Evolutionary conservation across 2,797 vertebrate species (phyloP), one percentile per base, ranked within the genome.

Genomic region (Melanotaenia boesemani): DNA sequence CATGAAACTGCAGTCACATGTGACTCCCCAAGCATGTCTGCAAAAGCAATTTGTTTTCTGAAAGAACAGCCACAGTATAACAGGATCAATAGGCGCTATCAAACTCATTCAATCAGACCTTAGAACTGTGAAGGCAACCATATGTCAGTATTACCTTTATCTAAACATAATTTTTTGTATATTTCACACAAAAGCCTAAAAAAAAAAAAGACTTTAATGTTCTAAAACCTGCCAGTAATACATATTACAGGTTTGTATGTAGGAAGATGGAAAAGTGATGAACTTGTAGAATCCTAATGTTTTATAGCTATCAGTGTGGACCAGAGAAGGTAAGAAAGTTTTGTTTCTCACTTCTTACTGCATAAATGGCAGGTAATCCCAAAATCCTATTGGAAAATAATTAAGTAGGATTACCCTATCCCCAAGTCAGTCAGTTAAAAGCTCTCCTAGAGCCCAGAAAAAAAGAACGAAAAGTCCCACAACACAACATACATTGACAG

Each of bases 31-130:
- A 66, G 74, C 80, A 83, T 62, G 72, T 88, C 84, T 83, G 77
- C 83, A 82, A 74, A 88, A 86, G 79, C 86, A 76, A 89, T 93
- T 91, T 91, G 81, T 91, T 87, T 87, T 83, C 71, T 80, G 86
- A 90, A 88, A 89, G 90, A 91, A 90, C 74, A 78, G 84, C 82
- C 80, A 78, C 88, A 84, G 57, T 70, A 79, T 72, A 77, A 84
- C 71, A 69, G 76, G 90, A 91, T 92, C 88, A 86, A 92, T 91
- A 88, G 46, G 26, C 54, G 74, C 88, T 77, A 87, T 91, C 88
- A 91, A 86, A 89, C 69, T 59, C 77, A 83, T 90, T 91, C 82
- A 88, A 80, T 90, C 87, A 90, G 85, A 79, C 77, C 76, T 85
- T 81, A 86, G 74, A 83, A 80, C 78, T 72, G 66, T 83, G 74